Evolutionary conservation across 1,140 invertebrate genomes (phyloP), one percentile per base, ranked within the genome.

Genomic region (Bombyx mandarina): DNA sequence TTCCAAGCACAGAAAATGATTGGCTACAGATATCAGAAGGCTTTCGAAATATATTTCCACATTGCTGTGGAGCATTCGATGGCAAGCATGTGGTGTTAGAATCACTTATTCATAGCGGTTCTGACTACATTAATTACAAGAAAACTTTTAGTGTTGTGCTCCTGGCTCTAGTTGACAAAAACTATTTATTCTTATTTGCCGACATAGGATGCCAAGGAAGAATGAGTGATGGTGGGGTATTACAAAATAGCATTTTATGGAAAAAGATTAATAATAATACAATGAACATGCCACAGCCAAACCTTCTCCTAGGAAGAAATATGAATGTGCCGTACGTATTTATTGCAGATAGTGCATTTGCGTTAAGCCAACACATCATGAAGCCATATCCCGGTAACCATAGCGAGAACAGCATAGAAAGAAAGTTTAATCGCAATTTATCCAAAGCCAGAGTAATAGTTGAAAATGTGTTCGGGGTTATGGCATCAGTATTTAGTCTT

Each of bases 121-220:
- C 70, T 7, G 63, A 75, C 8, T 91, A 75, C 79, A 89, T 72
- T 50, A 91, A 90, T 66, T 90, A 90, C 60, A 91, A 90, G 58
- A 64, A 72, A 26, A 80, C 64, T 52, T 88, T 85, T 69, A 89
- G 84, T 54, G 82, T 90, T 52, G 87, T 91, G 44, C 66, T 91
- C 12, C 62, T 90, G 57, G 89, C 80, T 6, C 49, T 89, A 56
- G 79, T 81, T 12, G 88, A 18, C 12, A 18, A 18, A 18, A 18
- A 18, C 12, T 18, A 18, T 18, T 18, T 18, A 90, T 52, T 52
- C 44, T 9, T 44, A 54, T 54, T 54, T 45, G 43, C 52, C 8
- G 52, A 54, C 22, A 54, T 54, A 43, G 52, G 52, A 10, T 10
- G 52, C n/a, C 52, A 44, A n/a, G 52, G 52, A 1, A 43, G 52